Percentiles rank a stretch among this genome's conserved stretches.
Conservation (phyloP, 2,113 vertebrate species). For the Cnemophilus loriae region DNA sequence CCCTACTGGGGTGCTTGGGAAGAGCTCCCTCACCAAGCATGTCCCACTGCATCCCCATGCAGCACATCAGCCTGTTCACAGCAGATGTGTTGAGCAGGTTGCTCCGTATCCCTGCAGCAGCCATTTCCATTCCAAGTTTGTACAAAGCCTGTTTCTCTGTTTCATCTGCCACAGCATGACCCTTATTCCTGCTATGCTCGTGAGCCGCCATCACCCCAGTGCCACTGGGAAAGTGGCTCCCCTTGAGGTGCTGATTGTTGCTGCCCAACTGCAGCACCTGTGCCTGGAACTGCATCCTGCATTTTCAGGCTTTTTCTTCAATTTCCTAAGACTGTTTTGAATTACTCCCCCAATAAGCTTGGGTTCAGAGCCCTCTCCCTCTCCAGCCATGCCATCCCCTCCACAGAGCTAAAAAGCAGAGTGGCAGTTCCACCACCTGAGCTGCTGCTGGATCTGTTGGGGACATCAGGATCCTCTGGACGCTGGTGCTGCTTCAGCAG, state of each 20-base stretch:
- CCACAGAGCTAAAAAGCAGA: neutral
- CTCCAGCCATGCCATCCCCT: neutral
- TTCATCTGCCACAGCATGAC: neutral
- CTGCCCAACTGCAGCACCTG: neutral
- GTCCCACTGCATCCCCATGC: neutral
- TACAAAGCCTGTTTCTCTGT: neutral
- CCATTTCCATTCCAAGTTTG: neutral
- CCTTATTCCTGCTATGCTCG: neutral
- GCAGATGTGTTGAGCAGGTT: neutral
- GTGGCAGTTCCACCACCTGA: neutral
- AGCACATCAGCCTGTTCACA: neutral
- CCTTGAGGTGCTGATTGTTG: neutral
- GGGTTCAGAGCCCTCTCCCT: neutral
- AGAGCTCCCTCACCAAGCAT: neutral
- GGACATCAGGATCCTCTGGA: neutral
- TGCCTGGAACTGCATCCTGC: neutral
- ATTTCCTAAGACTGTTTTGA: neutral
- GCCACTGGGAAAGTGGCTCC: rapidly evolving
- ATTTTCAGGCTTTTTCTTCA: neutral
- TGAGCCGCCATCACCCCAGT: rapidly evolving
- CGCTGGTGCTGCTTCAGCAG: rapidly evolving
- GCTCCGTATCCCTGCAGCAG: rapidly evolving
- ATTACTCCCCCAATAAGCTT: neutral
- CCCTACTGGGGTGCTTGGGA: rapidly evolving
- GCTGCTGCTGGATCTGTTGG: neutral